Evolutionary conservation across 2,888 invertebrate genomes (phyloP).

Genomic region (Tineola bisselliella): DNA sequence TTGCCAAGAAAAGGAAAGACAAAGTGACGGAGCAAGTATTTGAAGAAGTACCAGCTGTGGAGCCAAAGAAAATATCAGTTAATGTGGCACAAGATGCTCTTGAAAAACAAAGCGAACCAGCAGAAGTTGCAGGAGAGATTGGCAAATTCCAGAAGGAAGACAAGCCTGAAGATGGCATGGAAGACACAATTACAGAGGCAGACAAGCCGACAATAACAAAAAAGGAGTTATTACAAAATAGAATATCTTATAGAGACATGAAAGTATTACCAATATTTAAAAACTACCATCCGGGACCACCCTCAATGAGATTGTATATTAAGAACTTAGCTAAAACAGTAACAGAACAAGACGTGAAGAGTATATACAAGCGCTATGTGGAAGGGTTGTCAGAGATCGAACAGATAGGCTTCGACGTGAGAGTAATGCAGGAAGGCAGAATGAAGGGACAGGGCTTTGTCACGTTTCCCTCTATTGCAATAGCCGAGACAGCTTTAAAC

Average conservation of each 20-base stretch:
- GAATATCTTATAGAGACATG: conserved; percentile 77
- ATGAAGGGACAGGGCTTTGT: conserved; percentile 98
- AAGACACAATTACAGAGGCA: conserved; percentile 23
- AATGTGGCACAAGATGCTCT: conserved; percentile 48
- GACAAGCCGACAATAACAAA: conserved; percentile 64
- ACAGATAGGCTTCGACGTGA: conserved; percentile 70
- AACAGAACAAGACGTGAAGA: conserved; percentile 76
- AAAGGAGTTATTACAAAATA: conserved; percentile 73
- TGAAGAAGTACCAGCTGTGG: conserved; percentile 39
- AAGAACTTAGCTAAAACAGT: conserved; percentile 90
- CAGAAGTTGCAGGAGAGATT: conserved; percentile 51
- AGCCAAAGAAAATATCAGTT: conserved; percentile 53
- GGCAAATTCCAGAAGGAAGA: conserved; percentile 51
- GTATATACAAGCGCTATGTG: conserved; percentile 77
- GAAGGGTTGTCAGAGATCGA: conserved; percentile 44
- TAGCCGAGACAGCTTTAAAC: conserved; percentile 78
- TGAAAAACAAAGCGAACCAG: conserved; percentile 34
- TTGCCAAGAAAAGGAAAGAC: conserved; percentile 33
- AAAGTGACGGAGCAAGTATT: conserved; percentile 44
- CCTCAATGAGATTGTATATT: conserved; percentile 87
- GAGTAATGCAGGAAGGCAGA: conserved; percentile 91
- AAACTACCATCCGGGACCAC: conserved; percentile 84
- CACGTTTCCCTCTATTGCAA: conserved; percentile 75
- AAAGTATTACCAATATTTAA: conserved; percentile 81
- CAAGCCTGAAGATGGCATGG: conserved; percentile 24